These are phyloP conservation scores for Tupaia chinensis DNA, from an alignment of 2,113 vertebrate genomes.

Conservation along the genomic window DNA sequence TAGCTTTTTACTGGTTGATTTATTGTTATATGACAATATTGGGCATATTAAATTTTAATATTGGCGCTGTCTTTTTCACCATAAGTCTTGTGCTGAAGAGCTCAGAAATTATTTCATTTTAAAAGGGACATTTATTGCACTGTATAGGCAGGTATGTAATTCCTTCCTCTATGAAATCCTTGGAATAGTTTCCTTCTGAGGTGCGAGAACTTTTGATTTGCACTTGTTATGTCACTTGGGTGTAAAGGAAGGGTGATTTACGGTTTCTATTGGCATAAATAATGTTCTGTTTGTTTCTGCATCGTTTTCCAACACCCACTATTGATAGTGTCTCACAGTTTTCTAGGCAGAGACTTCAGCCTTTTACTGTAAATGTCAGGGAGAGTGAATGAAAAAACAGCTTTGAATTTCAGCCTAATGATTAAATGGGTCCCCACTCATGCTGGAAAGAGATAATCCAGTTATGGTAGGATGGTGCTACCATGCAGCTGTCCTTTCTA, in stretches of 20 bases:
- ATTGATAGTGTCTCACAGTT: slow-evolving; percentile 1
- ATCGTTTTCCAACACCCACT: slow-evolving; percentile 64
- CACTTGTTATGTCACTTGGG: slow-evolving; percentile 19
- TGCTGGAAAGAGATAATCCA: not conserved
- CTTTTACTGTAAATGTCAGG: slow-evolving; percentile 55
- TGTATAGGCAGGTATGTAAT: slow-evolving; percentile 77
- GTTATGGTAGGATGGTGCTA: not conserved
- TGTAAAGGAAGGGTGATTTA: slow-evolving; percentile 59
- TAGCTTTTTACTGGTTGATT: slow-evolving; percentile 82
- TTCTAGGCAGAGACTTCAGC: slow-evolving; percentile 59
- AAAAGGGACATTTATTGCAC: slow-evolving; percentile 79
- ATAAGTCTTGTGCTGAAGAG: slow-evolving; percentile 79
- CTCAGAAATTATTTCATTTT: slow-evolving; percentile 85
- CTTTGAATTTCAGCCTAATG: slow-evolving; percentile 60
- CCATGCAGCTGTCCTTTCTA: not conserved
- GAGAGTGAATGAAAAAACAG: slow-evolving; percentile 47
- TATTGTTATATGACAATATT: slow-evolving; percentile 85
- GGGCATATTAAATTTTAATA: slow-evolving; percentile 86
- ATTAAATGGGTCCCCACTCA: not conserved
- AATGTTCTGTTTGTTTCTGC: slow-evolving; percentile 64
- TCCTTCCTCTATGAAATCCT: slow-evolving; percentile 75
- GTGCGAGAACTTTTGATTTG: slow-evolving; percentile 73
- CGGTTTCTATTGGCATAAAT: slow-evolving; percentile 47
- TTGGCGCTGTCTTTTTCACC: slow-evolving; percentile 79
- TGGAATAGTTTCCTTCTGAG: slow-evolving; percentile 69